phyloP scores from a whole-genome alignment of 2,797 vertebrate species.

The Oreochromis mossambicus region DNA sequence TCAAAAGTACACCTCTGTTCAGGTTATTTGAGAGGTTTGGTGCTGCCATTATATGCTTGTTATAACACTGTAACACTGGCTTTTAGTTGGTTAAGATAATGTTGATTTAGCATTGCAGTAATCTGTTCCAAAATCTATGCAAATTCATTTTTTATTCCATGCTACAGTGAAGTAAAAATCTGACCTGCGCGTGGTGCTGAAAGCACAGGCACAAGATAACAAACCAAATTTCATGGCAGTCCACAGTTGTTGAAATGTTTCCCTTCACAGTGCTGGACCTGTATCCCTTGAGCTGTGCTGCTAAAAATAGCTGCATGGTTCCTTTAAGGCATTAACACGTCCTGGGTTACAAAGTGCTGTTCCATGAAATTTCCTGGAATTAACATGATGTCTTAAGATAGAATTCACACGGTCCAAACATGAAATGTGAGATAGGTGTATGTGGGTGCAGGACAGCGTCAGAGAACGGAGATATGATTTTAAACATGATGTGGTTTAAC shows the following conservation, averaged over 20 bases:
- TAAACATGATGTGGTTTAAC: background rate
- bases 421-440: slow-evolving; percentile 20
- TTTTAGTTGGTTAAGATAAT: background rate
- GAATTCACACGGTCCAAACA: background rate
- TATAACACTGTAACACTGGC: background rate
- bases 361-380: slow-evolving; percentile 29
- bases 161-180: background rate
- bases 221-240: background rate
- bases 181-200: background rate
- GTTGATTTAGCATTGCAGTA: background rate
- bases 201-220: background rate
- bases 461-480: background rate
- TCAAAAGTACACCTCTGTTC: background rate
- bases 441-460: background rate
- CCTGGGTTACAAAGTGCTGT: slow-evolving; percentile 15
- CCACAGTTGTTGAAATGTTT: background rate
- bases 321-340: slow-evolving; percentile 9
- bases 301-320: slow-evolving; percentile 6
- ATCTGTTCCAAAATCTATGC: background rate
- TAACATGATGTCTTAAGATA: slow-evolving; percentile 31
- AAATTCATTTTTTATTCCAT: background rate
- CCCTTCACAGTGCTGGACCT: background rate
- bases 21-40: background rate
- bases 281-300: background rate
- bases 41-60: background rate